Base-by-base conservation (phyloP, 2,888 invertebrate genomes). In the Pterostichus niger region DNA sequence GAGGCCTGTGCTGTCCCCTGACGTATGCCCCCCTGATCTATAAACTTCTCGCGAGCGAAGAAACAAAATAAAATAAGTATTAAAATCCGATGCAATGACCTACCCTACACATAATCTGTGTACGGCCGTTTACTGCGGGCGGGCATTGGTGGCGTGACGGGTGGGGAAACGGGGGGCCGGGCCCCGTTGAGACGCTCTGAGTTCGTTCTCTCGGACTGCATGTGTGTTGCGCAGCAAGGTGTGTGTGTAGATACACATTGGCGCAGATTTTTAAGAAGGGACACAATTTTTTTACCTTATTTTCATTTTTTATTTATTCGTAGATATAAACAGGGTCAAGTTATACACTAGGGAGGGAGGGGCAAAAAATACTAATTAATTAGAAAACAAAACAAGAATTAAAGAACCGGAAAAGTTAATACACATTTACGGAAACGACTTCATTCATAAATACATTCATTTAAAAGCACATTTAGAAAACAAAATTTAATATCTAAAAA, bases 31-130 rank as follows among this genome's bases (percentile, higher is more conserved):
- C 44, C 15, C 15, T 11, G 24, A 24, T 24, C 24, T 24, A 24
- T 24, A 24, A 24, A 24, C 24, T 73, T 49, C n/a, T 4, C 59
- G 59, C 24, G 17, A 24, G 64, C 33, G 64, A 68, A 46, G 54
- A 76, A 76, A 76, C 54, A 76, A 76, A 76, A 76, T 76, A 76
- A 76, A 76, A 76, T 76, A 76, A 76, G 76, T 54, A 54, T 76
- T 73, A 82, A 75, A 82, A 75, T 75, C 54, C 68, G 33, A 90
- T 90, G 88, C 90, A 90, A 89, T 90, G 90, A 90, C 90, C 90
- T 90, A 90, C 90, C 90, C 90, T 90, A 90, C 90, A 89, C 90
- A 89, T 89, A 89, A 89, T 89, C 89, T 89, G 89, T 88, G 89
- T 76, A 33, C 54, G 76, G 52, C 24, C 24, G 24, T 31, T 73